phyloP scores from a whole-genome alignment of 1,140 invertebrate genomes.

The Drosophila orena region DNA sequence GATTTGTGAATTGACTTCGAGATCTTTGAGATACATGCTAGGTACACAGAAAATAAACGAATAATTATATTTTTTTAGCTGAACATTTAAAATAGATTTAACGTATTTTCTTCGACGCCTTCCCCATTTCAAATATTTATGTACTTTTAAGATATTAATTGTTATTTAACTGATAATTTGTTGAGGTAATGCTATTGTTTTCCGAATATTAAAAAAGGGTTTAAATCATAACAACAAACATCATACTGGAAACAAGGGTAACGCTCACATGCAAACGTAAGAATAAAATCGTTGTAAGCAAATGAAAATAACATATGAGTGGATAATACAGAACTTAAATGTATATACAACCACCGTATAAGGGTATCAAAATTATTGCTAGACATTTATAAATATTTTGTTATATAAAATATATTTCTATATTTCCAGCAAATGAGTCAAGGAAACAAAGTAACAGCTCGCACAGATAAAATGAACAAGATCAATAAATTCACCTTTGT shows the following conservation, averaged over 20 bases:
- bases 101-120: no score
- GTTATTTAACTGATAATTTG: no score
- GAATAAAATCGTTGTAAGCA: background rate
- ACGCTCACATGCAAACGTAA: constrained; percentile 22
- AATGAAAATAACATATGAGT: background rate
- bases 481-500: constrained; percentile 88
- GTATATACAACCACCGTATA: constrained; percentile 7
- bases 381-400: constrained; percentile 24
- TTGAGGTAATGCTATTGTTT: background rate
- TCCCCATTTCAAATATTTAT: no score
- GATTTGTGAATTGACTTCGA: no score
- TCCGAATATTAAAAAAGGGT: background rate
- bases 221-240: background rate
- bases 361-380: constrained; percentile 10
- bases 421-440: constrained; percentile 18
- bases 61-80: no score
- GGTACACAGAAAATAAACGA: no score
- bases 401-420: constrained; percentile 16
- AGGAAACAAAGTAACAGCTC: constrained; percentile 13
- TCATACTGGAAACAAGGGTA: background rate
- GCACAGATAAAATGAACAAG: constrained; percentile 65
- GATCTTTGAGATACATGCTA: no score
- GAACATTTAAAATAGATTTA: no score
- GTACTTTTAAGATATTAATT: no score
- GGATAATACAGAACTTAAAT: background rate